phyloP scores from a whole-genome alignment of 2,797 vertebrate species.

The Crocodylus rhombifer region DNA sequence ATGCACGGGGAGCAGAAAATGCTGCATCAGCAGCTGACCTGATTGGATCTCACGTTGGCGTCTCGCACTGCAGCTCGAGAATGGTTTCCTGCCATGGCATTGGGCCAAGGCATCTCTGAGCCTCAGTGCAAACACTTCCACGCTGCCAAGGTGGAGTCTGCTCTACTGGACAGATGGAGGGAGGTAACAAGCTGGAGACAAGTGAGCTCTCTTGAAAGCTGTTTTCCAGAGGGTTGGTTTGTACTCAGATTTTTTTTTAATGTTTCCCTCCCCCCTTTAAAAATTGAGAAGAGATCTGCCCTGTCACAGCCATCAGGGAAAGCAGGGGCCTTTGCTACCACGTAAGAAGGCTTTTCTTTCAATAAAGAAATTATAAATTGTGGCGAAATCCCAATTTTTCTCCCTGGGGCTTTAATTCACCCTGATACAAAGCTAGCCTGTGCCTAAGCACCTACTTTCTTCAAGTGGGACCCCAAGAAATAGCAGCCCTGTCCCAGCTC shows the following conservation, averaged over 20 bases:
- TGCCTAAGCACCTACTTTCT: neutral
- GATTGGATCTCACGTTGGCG: too few relatives aligned
- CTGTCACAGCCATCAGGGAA: neutral
- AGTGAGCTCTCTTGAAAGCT: neutral
- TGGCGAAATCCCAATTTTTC: neutral
- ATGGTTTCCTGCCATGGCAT: fast-evolving
- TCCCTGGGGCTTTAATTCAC: neutral
- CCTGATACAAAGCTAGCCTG: neutral
- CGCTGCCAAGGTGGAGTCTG: fast-evolving
- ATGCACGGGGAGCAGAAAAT: too few relatives aligned
- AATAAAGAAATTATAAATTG: neutral
- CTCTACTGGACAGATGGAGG: fast-evolving
- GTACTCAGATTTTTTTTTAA: neutral
- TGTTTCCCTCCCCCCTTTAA: neutral
- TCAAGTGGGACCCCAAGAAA: too few relatives aligned
- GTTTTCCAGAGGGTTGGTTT: neutral
- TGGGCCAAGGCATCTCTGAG: neutral
- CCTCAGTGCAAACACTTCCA: fast-evolving
- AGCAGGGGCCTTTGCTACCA: neutral
- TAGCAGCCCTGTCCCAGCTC: too few relatives aligned
- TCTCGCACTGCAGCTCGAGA: neutral
- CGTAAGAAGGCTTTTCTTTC: neutral
- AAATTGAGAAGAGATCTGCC: neutral
- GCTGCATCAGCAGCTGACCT: too few relatives aligned
- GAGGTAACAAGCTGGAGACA: neutral